A percentile compares a stretch with the other conserved stretches of the same genome.
Conservation (phyloP, 1,140 invertebrate species). For the Watersipora subatra region DNA sequence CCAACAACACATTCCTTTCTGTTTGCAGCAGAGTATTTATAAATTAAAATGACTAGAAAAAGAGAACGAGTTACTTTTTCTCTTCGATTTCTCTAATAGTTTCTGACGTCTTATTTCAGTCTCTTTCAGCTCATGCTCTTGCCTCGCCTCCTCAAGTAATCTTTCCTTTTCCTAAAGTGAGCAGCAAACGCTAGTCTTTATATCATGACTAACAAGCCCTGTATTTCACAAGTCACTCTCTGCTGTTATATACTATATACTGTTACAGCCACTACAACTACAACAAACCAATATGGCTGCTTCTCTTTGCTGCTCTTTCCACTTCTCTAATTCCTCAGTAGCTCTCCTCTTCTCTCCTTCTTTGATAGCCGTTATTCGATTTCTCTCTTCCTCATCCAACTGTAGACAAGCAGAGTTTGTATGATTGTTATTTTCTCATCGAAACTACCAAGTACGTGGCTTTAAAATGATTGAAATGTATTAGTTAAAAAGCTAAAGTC, state of each 20-base stretch:
- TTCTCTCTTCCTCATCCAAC: conserved; percentile 50
- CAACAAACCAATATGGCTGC: conserved; percentile 19
- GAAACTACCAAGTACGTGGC: conserved; percentile 44
- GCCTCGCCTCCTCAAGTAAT: not conserved
- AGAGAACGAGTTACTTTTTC: no score
- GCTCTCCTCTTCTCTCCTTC: conserved; percentile 46
- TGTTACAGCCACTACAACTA: no score
- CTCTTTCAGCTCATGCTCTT: not conserved
- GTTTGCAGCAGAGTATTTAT: no score
- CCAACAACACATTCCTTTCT: no score
- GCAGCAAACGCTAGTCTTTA: no score
- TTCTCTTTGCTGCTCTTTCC: conserved; percentile 42
- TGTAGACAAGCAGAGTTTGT: conserved; percentile 39
- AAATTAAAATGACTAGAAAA: no score
- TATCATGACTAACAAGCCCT: no score
- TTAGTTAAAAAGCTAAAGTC: conserved; percentile 13
- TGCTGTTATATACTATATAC: no score
- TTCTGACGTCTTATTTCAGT: not conserved
- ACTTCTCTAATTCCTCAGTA: conserved; percentile 53
- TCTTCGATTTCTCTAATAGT: not conserved
- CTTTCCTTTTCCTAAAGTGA: not conserved
- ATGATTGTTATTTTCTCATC: conserved; percentile 50
- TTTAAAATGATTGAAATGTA: conserved; percentile 53
- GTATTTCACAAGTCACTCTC: no score
- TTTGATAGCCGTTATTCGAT: conserved; percentile 39